phyloP scores from a whole-genome alignment of 2,888 invertebrate genomes.

The Drosophila stalkeri region DNA sequence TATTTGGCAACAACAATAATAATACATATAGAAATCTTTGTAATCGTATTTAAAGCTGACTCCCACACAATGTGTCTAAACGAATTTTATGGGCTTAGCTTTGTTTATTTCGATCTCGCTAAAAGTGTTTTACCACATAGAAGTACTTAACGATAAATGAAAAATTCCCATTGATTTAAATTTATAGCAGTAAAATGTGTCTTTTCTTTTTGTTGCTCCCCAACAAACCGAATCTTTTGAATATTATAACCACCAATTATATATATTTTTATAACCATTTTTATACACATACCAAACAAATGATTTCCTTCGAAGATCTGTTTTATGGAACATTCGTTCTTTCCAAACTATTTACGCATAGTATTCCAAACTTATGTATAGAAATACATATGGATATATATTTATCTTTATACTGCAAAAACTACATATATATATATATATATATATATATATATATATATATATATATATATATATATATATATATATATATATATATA shows the following conservation, averaged over 20 bases:
- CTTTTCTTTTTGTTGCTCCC: conserved; percentile 23
- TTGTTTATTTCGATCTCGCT: conserved; percentile 59
- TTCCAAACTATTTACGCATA: conserved; percentile 50
- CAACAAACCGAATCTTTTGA: neutral
- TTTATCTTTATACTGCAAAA: conserved; percentile 22
- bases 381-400: conserved; percentile 28
- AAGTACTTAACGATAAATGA: conserved; percentile 43
- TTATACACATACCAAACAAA: conserved; percentile 17
- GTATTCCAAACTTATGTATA: conserved; percentile 55
- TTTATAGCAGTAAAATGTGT: conserved; percentile 22
- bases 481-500: conserved; percentile 21
- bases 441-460: conserved; percentile 21
- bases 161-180: conserved; percentile 45
- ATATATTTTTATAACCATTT: conserved; percentile 16
- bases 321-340: conserved; percentile 40
- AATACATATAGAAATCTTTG: conserved; percentile 10
- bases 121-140: conserved; percentile 11
- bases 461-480: conserved; percentile 31
- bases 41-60: conserved; percentile 41
- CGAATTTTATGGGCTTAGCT: conserved; percentile 50
- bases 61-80: conserved; percentile 56
- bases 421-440: conserved; percentile 21
- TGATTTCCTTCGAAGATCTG: conserved; percentile 22
- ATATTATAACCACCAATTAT: conserved; percentile 8
- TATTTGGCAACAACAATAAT: conserved; percentile 15